phyloP scores from a whole-genome alignment of 2,113 vertebrate species.

The Xenus cinereus region DNA sequence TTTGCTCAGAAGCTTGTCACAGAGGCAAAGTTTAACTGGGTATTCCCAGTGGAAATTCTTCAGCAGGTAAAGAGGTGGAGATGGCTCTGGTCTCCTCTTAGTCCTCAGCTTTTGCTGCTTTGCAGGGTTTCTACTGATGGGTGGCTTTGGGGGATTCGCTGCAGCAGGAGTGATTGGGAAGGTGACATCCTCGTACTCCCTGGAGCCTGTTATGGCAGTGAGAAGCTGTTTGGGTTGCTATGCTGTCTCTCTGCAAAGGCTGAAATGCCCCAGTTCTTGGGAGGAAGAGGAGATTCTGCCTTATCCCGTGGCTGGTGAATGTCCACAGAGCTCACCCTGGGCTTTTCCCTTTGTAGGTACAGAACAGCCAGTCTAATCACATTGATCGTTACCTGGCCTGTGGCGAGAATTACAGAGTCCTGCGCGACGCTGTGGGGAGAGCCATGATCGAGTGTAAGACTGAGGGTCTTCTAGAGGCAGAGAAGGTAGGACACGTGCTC shows the following conservation, averaged over 20 bases:
- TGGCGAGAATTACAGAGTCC: slow-evolving; percentile 77
- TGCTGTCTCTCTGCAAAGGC: not conserved
- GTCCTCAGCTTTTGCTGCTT: not conserved
- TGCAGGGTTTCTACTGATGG: not conserved
- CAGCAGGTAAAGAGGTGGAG: slow-evolving; percentile 72
- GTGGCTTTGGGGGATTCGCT: not conserved
- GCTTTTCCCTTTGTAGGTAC: not conserved
- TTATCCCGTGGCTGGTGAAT: not conserved
- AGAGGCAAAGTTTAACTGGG: slow-evolving; percentile 71
- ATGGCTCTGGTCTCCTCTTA: not conserved
- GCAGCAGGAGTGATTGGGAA: not conserved
- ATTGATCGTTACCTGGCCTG: slow-evolving; percentile 85
- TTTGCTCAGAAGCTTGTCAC: slow-evolving; percentile 78
- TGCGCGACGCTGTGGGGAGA: slow-evolving; percentile 81
- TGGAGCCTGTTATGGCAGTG: not conserved
- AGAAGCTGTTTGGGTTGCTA: not conserved
- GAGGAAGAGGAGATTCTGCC: not conserved
- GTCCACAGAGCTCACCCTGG: not conserved
- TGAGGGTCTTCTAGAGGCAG: slow-evolving; percentile 50
- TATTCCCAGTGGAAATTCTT: slow-evolving; percentile 82
- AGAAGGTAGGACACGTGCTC: slow-evolving; percentile 71
- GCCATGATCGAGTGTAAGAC: slow-evolving; percentile 72
- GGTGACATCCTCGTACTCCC: not conserved
- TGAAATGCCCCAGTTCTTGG: not conserved
- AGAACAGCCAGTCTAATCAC: slow-evolving; percentile 56